These are phyloP conservation scores for Diachrysia chrysitis DNA, from an alignment of 2,888 invertebrate genomes.

Conservation along the genomic window DNA sequence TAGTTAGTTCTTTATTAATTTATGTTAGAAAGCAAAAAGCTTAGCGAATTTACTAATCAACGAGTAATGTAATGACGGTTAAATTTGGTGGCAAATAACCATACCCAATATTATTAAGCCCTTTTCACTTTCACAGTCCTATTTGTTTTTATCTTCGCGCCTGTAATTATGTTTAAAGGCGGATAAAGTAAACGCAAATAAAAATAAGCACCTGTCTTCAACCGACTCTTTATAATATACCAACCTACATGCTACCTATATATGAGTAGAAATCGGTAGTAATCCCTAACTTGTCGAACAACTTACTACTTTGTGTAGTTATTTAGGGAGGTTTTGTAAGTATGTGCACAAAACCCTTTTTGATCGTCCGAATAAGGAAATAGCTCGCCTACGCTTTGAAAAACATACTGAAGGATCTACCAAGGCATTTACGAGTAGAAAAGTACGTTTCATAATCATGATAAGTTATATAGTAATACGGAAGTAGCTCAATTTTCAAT, in stretches of 20 bases:
- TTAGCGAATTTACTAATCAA: background rate
- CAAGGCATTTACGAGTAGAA: conserved; percentile 20
- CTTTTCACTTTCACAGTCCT: background rate
- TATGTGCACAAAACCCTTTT: conserved; percentile 40
- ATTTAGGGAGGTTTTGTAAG: conserved; percentile 40
- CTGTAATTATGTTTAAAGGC: too few relatives aligned
- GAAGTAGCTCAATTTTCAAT: too few relatives aligned
- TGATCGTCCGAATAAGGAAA: conserved; percentile 48
- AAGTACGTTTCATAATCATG: conserved; percentile 31
- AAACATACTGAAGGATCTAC: conserved; percentile 32
- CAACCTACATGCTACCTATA: background rate
- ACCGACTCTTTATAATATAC: too few relatives aligned
- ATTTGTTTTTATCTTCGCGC: background rate
- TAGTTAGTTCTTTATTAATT: background rate
- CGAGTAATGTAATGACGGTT: background rate
- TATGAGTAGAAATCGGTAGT: background rate
- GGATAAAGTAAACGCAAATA: too few relatives aligned
- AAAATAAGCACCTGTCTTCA: too few relatives aligned
- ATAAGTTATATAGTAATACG: too few relatives aligned
- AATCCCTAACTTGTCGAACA: conserved; percentile 7
- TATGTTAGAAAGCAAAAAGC: background rate
- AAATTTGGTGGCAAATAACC: background rate
- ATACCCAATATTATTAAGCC: background rate
- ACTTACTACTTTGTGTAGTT: conserved; percentile 38
- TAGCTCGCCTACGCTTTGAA: conserved; percentile 36